Percentiles rank a stretch among this genome's conserved stretches.
phyloP scores from a whole-genome alignment of 2,113 vertebrate genomes.

The Onychostruthus taczanowskii region DNA sequence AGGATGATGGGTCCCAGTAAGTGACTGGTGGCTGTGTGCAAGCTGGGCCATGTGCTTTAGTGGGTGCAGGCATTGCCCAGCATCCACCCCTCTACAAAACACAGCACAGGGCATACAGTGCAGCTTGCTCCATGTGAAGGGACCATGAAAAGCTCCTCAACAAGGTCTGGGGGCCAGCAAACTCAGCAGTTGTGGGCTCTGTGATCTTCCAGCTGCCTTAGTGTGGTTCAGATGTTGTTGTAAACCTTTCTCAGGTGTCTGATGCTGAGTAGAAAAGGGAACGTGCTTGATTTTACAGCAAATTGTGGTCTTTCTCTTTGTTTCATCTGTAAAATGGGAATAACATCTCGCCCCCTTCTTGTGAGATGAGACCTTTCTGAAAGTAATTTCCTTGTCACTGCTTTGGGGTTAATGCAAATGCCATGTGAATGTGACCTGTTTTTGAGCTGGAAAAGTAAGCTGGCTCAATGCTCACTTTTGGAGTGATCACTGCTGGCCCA shows the following conservation, averaged over 20 bases:
- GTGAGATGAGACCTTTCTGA: not conserved
- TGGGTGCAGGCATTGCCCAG: not conserved
- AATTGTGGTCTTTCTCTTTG: not conserved
- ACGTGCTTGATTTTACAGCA: not conserved
- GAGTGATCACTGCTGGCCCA: not conserved
- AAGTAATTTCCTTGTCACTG: not conserved
- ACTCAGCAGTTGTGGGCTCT: rapidly evolving
- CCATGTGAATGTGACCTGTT: not conserved
- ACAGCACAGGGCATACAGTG: not conserved
- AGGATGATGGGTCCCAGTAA: not conserved
- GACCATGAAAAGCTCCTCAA: not conserved
- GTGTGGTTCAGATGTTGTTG: not conserved
- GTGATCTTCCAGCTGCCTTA: not conserved
- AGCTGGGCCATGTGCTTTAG: not conserved
- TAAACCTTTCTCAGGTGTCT: not conserved
- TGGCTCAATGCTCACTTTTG: not conserved
- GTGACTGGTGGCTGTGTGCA: not conserved
- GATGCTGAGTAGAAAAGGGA: not conserved
- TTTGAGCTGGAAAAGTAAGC: not conserved
- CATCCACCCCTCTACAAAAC: not conserved
- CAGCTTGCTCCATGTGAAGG: not conserved
- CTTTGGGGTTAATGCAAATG: not conserved
- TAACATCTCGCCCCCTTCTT: not conserved
- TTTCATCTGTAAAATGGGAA: not conserved
- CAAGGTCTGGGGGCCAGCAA: not conserved